These are phyloP conservation scores for Camponotus floridanus DNA, from an alignment of 1,140 invertebrate genomes.

Conservation along the genomic window DNA sequence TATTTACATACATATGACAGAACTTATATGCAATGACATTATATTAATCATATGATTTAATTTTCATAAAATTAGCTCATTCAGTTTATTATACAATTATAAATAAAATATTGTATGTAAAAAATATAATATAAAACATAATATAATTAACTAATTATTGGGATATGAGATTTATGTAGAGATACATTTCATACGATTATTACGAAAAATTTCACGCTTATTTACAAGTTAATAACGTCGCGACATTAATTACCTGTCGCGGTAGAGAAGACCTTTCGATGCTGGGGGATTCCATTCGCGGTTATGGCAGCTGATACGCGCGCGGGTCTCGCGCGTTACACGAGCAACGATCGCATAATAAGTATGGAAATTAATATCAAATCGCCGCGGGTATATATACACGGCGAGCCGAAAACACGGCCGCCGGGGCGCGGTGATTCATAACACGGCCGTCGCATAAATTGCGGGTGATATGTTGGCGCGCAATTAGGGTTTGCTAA, in stretches of 20 bases:
- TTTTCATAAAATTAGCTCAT: not conserved
- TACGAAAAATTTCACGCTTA: not conserved
- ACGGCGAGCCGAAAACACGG: slow-evolving; percentile 64
- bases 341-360: slow-evolving; percentile 54
- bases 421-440: slow-evolving; percentile 65
- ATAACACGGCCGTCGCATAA: slow-evolving; percentile 77
- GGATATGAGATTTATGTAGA: not conserved
- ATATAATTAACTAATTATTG: not conserved
- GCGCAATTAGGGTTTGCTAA: slow-evolving; percentile 81
- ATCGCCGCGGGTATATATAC: slow-evolving; percentile 46
- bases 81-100: not conserved
- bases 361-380: slow-evolving; percentile 74
- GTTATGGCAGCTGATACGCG: slow-evolving; percentile 19
- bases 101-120: not conserved
- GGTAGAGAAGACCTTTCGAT: not conserved
- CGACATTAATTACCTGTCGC: slow-evolving; percentile 32
- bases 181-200: not conserved
- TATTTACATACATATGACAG: not conserved
- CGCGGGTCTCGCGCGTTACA: slow-evolving; percentile 8
- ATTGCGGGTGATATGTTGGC: slow-evolving; percentile 78
- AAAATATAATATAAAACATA: not conserved
- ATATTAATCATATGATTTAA: not conserved
- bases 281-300: not conserved
- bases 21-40: no score
- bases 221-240: slow-evolving; percentile 14